These are phyloP conservation scores for Drosophila arawakana DNA, from an alignment of 1,140 invertebrate genomes.

Conservation along the genomic window DNA sequence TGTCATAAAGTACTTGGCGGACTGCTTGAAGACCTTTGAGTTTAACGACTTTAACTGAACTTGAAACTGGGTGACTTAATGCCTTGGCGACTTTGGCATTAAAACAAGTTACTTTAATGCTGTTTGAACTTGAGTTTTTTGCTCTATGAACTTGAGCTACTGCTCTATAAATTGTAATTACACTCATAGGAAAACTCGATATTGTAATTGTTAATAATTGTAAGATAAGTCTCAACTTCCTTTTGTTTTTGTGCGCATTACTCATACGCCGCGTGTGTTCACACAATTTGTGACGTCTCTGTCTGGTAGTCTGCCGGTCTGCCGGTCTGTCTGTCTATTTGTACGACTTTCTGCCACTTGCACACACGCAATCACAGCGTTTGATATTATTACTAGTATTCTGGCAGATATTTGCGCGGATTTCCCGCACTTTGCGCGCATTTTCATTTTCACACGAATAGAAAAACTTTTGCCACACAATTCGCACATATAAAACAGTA, in stretches of 20 bases:
- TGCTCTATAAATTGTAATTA: constrained; percentile 31
- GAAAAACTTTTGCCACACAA: constrained; percentile 14
- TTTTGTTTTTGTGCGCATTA: constrained; percentile 33
- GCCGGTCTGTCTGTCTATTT: constrained; percentile 15
- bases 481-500: constrained; percentile 29
- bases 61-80: constrained; percentile 28
- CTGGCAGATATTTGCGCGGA: constrained; percentile 58
- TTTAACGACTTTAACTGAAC: constrained; percentile 38
- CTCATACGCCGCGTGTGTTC: constrained; percentile 50
- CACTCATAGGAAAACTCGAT: background rate
- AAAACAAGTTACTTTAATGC: constrained; percentile 9
- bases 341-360: constrained; percentile 29
- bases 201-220: constrained; percentile 23
- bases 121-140: constrained; percentile 30
- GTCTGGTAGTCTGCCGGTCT: constrained; percentile 6
- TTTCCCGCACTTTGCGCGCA: constrained; percentile 62
- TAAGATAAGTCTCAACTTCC: background rate
- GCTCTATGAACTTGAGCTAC: constrained; percentile 20
- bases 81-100: constrained; percentile 6
- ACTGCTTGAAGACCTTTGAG: constrained; percentile 15
- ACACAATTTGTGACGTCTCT: background rate
- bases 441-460: constrained; percentile 39
- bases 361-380: constrained; percentile 21
- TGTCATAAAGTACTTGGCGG: constrained; percentile 22
- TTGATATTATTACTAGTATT: constrained; percentile 52